Base-by-base conservation (phyloP, 2,113 vertebrate species). In the Phrynosoma blainvillii region DNA sequence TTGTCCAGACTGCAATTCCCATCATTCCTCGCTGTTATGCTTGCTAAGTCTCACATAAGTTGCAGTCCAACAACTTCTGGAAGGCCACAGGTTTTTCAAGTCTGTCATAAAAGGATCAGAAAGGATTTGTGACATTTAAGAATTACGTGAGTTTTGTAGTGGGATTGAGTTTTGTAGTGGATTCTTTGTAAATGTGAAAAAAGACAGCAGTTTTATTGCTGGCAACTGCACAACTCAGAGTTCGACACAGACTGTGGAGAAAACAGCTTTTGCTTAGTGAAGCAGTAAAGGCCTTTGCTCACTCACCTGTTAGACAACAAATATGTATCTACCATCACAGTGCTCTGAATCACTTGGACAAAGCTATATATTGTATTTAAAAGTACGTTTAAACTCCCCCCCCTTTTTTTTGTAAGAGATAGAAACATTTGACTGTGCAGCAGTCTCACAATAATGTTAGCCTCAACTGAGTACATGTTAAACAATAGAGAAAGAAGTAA, bases 211-310 rank as follows among this genome's bases (percentile, higher is more conserved):
- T 66, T 89, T 77, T 62, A 23, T 79, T 81, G 79, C 84, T 74
- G 84, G 71, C 59, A 82, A 84, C 84, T 82, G 79, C 71, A 42
- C 40, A 77, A 83, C 36, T 47, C 59, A 75, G 52, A 56, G 78
- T 76, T 81, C n/a, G 84, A 82, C 56, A 82, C 79, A 86, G 54
- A 80, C 32, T 71, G 36, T 85, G 40, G 16, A 54, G 76, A 85
- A 80, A 89, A 86, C 71, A 82, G 73, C 84, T 89, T 89, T 32
- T 86, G 84, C 77, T 85, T 62, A 81, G 68, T 84, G 82, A 84
- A 80, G 82, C 82, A 89, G 75, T 81, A 89, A 81, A 80, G 76
- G 56, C 59, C 56, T 54, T 27, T 86, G 66, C 73, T 36, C 78
- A 68, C n/a, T 89, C 82, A 56, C 74, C 59, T 77, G 84, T 70